These are phyloP conservation scores for Drosophila acutilabella DNA, from an alignment of 2,888 invertebrate genomes.

Conservation along the genomic window DNA sequence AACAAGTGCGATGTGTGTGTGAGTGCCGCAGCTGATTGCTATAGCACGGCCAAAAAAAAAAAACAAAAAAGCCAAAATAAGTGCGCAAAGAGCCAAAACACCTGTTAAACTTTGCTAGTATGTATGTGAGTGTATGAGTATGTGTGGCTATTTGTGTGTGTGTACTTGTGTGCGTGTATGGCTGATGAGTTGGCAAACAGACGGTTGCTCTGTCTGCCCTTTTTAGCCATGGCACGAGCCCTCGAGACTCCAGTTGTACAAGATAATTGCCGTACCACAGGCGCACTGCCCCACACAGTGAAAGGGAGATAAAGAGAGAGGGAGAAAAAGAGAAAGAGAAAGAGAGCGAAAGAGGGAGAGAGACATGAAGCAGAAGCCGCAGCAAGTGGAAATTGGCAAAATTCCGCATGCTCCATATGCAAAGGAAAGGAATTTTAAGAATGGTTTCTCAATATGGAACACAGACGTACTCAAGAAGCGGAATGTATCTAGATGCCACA, in stretches of 20 bases:
- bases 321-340: neutral
- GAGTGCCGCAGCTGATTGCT: conserved; percentile 49
- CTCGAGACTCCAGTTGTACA: conserved; percentile 3
- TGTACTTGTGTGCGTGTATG: conserved; percentile 23
- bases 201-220: conserved; percentile 12
- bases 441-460: conserved; percentile 34
- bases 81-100: conserved; percentile 70
- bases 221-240: conserved; percentile 48
- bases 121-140: neutral
- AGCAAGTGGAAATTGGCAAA: conserved; percentile 49
- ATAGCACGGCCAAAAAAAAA: conserved; percentile 24
- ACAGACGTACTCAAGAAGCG: neutral
- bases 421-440: conserved; percentile 45
- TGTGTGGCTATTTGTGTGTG: conserved; percentile 9
- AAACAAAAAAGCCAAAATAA: conserved; percentile 28
- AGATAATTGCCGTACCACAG: conserved; percentile 3
- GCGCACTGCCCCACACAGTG: conserved; percentile 5
- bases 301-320: neutral
- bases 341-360: neutral
- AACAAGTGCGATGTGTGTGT: conserved; percentile 1
- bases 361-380: conserved; percentile 9
- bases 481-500: conserved; percentile 4
- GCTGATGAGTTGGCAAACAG: conserved; percentile 56
- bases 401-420: conserved; percentile 53
- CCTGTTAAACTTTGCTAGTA: conserved; percentile 62